Evolutionary conservation across 2,888 invertebrate species (phyloP).

Genomic region (Cactoblastis cactorum): DNA sequence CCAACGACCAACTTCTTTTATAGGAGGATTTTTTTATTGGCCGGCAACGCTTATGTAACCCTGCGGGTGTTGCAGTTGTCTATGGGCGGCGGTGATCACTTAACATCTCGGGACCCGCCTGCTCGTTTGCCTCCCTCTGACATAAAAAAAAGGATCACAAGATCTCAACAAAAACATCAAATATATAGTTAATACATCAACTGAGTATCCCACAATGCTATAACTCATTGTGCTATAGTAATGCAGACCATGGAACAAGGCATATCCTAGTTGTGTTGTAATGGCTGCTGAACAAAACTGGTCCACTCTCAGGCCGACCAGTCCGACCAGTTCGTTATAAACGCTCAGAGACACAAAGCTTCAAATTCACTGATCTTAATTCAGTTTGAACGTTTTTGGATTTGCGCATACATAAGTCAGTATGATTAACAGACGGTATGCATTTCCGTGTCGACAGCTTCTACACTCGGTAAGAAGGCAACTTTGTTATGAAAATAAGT

Average conservation of each 20-base stretch:
- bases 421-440: neutral
- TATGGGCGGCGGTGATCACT: too few relatives aligned
- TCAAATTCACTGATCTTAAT: neutral
- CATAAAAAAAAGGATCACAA: too few relatives aligned
- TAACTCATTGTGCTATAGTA: neutral
- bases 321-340: neutral
- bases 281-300: neutral
- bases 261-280: constrained; percentile 8
- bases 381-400: neutral
- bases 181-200: neutral
- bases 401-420: neutral
- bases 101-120: too few relatives aligned
- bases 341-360: neutral
- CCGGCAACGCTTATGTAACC: too few relatives aligned
- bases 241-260: neutral
- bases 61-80: too few relatives aligned
- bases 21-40: too few relatives aligned
- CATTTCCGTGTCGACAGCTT: neutral
- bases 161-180: neutral
- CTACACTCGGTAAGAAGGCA: too few relatives aligned
- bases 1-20: too few relatives aligned
- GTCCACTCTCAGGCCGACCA: neutral
- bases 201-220: neutral
- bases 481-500: too few relatives aligned
- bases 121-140: too few relatives aligned